Conservation (phyloP, 2,888 invertebrate species). For the Rotaria macrura region DNA sequence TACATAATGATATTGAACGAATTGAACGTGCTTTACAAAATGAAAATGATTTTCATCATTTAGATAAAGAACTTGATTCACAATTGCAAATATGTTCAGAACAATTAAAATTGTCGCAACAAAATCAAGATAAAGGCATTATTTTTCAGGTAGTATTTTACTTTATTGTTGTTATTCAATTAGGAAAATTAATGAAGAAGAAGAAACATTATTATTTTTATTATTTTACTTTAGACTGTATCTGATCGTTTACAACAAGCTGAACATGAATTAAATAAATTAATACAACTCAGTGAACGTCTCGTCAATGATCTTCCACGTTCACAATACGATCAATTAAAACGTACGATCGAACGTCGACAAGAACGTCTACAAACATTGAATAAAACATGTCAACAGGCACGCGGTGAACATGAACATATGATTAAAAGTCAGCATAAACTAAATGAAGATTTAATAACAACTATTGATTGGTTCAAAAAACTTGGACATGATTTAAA, state of each 20-base stretch:
- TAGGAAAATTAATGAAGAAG: too few relatives aligned
- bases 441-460: conserved; percentile 1
- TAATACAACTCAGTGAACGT: neutral
- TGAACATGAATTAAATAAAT: neutral
- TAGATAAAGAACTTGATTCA: neutral
- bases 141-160: neutral
- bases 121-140: neutral
- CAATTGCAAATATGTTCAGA: neutral
- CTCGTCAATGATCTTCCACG: neutral
- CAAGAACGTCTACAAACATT: neutral
- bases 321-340: neutral
- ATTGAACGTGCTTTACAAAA: neutral
- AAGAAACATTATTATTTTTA: too few relatives aligned
- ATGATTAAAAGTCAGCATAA: conserved; percentile 10
- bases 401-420: neutral
- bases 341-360: neutral
- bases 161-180: neutral
- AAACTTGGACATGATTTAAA: neutral
- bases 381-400: neutral
- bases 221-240: neutral
- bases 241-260: neutral
- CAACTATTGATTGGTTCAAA: neutral
- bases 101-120: neutral
- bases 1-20: conserved; percentile 15
- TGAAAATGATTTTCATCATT: neutral